Conservation (phyloP, 2,113 vertebrate genomes). For the Bos taurus region DNA sequence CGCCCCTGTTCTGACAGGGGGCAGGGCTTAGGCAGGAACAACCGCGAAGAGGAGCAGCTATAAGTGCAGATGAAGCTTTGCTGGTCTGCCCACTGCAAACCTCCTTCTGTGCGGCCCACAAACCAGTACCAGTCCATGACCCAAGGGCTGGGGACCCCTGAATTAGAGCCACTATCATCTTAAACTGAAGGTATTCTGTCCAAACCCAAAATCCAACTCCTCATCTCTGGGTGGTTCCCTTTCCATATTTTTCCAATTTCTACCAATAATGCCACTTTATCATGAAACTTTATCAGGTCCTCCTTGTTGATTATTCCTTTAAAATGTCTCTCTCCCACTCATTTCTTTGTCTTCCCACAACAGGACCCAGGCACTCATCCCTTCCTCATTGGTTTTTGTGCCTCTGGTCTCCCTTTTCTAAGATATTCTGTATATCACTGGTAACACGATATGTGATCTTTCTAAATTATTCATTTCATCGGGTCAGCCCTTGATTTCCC, state of each 20-base stretch:
- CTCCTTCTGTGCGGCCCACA: not conserved
- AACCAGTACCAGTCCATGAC: not conserved
- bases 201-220: not conserved
- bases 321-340: not conserved
- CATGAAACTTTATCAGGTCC: not conserved
- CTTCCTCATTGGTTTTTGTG: not conserved
- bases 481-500: not conserved
- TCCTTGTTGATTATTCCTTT: not conserved
- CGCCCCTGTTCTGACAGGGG: not conserved
- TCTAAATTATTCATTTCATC: not conserved
- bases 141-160: not conserved
- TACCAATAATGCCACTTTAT: not conserved
- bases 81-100: not conserved
- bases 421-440: not conserved
- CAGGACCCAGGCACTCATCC: not conserved
- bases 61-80: not conserved
- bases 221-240: not conserved
- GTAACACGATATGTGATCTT: not conserved
- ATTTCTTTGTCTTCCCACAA: not conserved
- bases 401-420: not conserved
- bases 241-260: not conserved
- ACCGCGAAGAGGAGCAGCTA: fast-evolving
- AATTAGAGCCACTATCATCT: not conserved
- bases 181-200: not conserved
- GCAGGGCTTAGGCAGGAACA: not conserved